Evolutionary conservation across 2,113 vertebrate species (phyloP).

Genomic region (Misgurnus anguillicaudatus): DNA sequence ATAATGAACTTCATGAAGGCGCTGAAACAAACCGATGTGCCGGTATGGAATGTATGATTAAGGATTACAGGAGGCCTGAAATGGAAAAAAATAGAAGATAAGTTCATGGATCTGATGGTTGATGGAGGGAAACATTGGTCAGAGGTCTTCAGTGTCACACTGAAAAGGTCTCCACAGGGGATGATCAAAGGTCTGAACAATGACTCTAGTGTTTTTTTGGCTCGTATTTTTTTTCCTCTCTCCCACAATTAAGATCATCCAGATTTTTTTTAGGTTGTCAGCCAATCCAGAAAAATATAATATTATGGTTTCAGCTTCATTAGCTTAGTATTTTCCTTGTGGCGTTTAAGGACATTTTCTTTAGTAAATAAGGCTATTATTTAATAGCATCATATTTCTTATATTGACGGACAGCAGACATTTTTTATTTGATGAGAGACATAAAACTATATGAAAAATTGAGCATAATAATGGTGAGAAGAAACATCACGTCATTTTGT

Average conservation of each 20-base stretch:
- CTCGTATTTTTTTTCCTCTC: conserved; percentile 5
- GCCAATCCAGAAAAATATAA: conserved; percentile 12
- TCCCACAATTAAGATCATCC: not conserved
- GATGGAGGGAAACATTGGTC: not conserved
- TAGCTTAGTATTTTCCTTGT: not conserved
- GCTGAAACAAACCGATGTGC: conserved; percentile 11
- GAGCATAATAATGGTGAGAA: too few relatives aligned
- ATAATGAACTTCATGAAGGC: not conserved
- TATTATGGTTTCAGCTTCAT: conserved; percentile 4
- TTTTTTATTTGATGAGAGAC: too few relatives aligned
- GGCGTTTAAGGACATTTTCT: not conserved
- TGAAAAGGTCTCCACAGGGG: not conserved
- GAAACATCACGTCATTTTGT: too few relatives aligned
- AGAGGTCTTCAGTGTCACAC: conserved; percentile 5
- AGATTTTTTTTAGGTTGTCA: conserved; percentile 9
- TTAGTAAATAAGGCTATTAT: not conserved
- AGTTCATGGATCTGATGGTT: conserved; percentile 29
- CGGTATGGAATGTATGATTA: conserved; percentile 19
- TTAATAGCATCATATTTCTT: too few relatives aligned
- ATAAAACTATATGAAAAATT: too few relatives aligned
- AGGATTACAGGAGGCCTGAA: conserved; percentile 22
- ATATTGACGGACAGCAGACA: too few relatives aligned
- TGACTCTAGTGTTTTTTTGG: conserved; percentile 8
- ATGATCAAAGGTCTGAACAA: conserved; percentile 2
- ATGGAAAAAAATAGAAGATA: conserved; percentile 19